phyloP scores from a whole-genome alignment of 2,113 vertebrate genomes.

The Grallaria varia region DNA sequence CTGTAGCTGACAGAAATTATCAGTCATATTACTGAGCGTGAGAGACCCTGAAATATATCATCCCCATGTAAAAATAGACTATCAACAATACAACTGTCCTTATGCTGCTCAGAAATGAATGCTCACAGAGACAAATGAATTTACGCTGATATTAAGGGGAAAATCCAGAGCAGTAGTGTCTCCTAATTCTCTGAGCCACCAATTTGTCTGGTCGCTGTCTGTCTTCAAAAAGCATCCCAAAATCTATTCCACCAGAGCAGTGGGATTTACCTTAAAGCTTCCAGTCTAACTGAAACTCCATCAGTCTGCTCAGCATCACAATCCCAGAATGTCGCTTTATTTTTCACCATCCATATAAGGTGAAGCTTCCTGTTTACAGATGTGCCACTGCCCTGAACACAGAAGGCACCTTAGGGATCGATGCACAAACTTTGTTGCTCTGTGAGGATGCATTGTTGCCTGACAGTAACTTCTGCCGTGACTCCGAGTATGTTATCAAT shows the following conservation, averaged over 20 bases:
- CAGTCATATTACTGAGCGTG: neutral
- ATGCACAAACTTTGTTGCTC: neutral
- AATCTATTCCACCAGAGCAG: neutral
- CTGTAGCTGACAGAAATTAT: neutral
- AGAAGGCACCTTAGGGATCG: neutral
- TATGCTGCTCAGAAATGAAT: neutral
- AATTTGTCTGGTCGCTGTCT: neutral
- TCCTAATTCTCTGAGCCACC: neutral
- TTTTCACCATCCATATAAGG: neutral
- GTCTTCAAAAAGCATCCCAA: neutral
- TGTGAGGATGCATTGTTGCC: neutral
- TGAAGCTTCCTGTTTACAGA: neutral
- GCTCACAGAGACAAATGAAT: neutral
- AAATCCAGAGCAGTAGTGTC: neutral
- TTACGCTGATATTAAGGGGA: neutral
- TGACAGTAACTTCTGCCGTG: neutral
- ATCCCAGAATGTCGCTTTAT: neutral
- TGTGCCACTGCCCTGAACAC: neutral
- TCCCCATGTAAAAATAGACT: neutral
- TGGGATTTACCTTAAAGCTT: neutral
- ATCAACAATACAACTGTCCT: rapidly evolving
- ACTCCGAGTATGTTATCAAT: neutral
- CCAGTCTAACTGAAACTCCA: neutral
- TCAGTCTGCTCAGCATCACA: neutral
- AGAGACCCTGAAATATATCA: neutral